phyloP scores from a whole-genome alignment of 2,113 vertebrate species.

The Tamias sibiricus region DNA sequence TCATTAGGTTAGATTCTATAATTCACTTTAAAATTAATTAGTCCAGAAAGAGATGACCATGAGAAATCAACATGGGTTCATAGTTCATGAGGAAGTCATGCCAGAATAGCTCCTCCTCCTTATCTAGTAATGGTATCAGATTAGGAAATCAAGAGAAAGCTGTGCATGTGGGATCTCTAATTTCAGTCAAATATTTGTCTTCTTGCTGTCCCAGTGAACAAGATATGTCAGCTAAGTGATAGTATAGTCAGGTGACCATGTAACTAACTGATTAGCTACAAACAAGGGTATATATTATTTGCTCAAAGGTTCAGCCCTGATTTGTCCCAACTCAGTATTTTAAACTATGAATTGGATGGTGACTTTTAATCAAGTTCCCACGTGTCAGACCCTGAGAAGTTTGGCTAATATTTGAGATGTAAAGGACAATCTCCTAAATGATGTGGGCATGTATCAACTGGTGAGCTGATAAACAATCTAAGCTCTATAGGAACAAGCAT shows the following conservation, averaged over 20 bases:
- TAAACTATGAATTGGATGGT: neutral
- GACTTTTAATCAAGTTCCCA: neutral
- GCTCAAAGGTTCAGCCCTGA: neutral
- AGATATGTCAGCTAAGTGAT: neutral
- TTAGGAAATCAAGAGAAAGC: neutral
- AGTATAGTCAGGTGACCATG: neutral
- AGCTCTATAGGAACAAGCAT: neutral
- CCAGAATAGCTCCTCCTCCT: neutral
- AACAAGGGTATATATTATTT: neutral
- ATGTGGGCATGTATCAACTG: neutral
- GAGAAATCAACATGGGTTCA: neutral
- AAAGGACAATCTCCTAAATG: neutral
- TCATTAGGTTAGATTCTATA: conserved; percentile 22
- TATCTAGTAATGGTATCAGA: neutral
- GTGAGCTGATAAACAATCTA: neutral
- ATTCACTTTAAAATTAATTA: neutral
- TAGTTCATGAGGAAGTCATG: neutral
- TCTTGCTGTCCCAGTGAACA: neutral
- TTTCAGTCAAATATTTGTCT: neutral
- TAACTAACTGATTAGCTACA: neutral
- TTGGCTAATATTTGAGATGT: neutral
- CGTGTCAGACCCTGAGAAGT: neutral
- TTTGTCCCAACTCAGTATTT: neutral
- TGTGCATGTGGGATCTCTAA: neutral
- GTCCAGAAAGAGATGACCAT: neutral